These are phyloP conservation scores for Trichogramma pretiosum DNA, from an alignment of 1,140 invertebrate species.

Conservation along the genomic window DNA sequence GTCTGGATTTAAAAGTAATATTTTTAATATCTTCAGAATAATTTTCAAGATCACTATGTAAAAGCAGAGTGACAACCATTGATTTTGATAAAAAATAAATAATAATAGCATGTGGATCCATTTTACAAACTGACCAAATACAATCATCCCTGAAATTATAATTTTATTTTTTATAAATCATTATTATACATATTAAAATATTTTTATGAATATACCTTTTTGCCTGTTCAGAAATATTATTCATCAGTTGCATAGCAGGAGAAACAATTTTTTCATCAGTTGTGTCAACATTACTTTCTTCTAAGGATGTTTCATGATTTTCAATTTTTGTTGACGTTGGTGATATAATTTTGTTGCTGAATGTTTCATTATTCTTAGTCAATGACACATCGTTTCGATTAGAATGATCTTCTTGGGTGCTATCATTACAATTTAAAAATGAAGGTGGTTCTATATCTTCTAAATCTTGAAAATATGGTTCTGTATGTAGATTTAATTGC, in stretches of 20 bases:
- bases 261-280: background rate
- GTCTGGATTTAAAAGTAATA: constrained; percentile 24
- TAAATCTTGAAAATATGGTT: constrained; percentile 1
- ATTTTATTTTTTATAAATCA: constrained; percentile 1
- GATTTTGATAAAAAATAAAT: constrained; percentile 29
- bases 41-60: constrained; percentile 3
- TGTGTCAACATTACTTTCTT: too few species aligned
- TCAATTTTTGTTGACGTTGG: background rate
- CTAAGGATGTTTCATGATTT: too few species aligned
- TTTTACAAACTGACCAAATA: constrained; percentile 27
- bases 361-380: background rate
- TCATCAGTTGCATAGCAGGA: constrained; percentile 7
- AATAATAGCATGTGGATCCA: constrained; percentile 20
- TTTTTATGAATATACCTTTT: constrained; percentile 17
- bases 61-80: constrained; percentile 22
- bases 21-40: constrained; percentile 16
- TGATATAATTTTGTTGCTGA: background rate
- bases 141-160: constrained; percentile 25
- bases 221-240: constrained; percentile 14
- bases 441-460: constrained; percentile 17
- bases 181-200: background rate
- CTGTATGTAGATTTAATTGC: background rate
- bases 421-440: constrained; percentile 7
- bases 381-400: background rate
- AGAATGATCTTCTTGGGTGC: constrained; percentile 6